These are phyloP conservation scores for Heterodera schachtii DNA, from an alignment of 1,140 invertebrate species.

Conservation along the genomic window DNA sequence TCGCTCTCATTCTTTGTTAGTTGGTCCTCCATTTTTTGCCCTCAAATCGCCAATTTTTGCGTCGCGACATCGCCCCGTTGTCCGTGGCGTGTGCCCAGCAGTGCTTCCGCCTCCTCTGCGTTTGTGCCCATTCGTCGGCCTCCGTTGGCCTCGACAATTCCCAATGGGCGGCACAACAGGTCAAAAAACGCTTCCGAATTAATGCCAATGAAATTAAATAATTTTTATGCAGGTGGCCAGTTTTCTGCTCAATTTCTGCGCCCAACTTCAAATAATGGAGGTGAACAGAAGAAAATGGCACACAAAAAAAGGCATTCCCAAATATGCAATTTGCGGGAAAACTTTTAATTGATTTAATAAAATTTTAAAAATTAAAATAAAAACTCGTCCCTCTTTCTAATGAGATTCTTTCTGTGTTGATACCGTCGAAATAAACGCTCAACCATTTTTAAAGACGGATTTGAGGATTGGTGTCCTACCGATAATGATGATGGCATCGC, in stretches of 20 bases:
- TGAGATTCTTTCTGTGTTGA: no score
- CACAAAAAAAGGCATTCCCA: no score
- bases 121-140: constrained; percentile 11
- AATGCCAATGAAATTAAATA: not conserved
- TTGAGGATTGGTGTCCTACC: no score
- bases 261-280: constrained; percentile 13
- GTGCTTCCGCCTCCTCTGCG: constrained; percentile 3
- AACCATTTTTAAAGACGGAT: no score
- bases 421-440: no score
- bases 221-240: constrained; percentile 4
- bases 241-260: constrained; percentile 13
- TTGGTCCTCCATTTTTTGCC: constrained; percentile 20
- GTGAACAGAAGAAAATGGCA: no score
- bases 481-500: no score
- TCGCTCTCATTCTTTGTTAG: not conserved
- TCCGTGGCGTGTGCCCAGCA: constrained; percentile 16
- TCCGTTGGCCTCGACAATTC: constrained; percentile 12
- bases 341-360: no score
- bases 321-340: no score
- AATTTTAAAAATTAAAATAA: no score
- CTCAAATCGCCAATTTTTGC: constrained; percentile 14
- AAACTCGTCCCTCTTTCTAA: no score
- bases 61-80: not conserved
- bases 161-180: constrained; percentile 7
- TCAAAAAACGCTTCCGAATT: not conserved